Base-by-base conservation (phyloP, 1,140 invertebrate genomes). In the Zaprionus capensis region DNA sequence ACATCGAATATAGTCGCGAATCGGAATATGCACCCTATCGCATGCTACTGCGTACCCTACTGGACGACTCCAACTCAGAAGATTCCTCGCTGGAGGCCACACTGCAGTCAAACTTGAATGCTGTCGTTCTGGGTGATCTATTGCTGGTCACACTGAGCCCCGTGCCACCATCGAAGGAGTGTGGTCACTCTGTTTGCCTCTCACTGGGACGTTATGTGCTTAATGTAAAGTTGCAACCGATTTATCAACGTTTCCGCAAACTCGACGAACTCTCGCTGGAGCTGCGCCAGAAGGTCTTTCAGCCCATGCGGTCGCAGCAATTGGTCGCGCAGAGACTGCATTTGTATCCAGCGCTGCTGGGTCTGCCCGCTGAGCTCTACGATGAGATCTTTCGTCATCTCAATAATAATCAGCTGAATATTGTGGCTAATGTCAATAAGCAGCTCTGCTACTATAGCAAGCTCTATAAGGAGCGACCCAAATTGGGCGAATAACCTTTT, bases 171-270 rank as follows among this genome's bases (percentile, higher is more conserved):
- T 76, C 76, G 0, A 62, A 58, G 12, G 58, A 76, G 28, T 74
- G 64, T 0, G 91, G 91, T 2, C 75, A 58, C 20, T 92, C 87
- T 28, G 46, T 72, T 17, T 75, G 76, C n/a, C 76, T 92, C 1
- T 76, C 87, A 3, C 81, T 92, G 17, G 82, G 76, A 6, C 84
- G 91, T 4, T 92, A 77, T 69, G 77, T 92, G 1, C 74, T 92
- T 11, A 86, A 71, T 15, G 51, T 82, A 4, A 73, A 84, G 49
- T 11, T 78, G 4, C 75, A 83, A 7, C 75, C 82, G 11, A 12
- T 91, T 7, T 76, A 76, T 5, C 41, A 76, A 14, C 80, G 91
- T 4, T 91, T 92, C 22, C 71, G 79, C 1, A 83, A 91, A 26
- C 63, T 92, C 31, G 73, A 91, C 20, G 85, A 92, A 22, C 58